Percentiles rank a stretch among this genome's conserved stretches.
Conservation (phyloP, 2,113 vertebrate species). For the Etheostoma cragini region DNA sequence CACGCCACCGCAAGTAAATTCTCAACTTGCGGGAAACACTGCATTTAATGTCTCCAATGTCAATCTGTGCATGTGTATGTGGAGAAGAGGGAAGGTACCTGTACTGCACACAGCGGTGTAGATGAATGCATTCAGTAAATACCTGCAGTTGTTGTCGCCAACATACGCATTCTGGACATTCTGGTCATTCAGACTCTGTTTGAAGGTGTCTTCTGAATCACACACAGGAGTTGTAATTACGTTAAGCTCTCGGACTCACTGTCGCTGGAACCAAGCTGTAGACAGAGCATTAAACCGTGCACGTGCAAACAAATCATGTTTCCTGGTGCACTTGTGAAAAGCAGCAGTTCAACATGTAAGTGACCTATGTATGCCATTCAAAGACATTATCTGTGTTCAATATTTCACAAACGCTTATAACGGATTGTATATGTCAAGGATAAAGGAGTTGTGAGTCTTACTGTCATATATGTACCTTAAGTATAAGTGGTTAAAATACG, state of each 20-base stretch:
- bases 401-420: constrained; percentile 5
- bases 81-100: neutral
- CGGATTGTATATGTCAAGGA: neutral
- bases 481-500: neutral
- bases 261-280: constrained; percentile 28
- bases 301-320: neutral
- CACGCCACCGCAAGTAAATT: no score
- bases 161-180: constrained; percentile 63
- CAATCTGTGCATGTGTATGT: constrained; percentile 21
- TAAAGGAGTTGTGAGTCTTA: neutral
- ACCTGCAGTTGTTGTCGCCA: constrained; percentile 29
- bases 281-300: constrained; percentile 9
- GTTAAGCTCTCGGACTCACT: neutral
- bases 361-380: neutral
- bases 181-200: constrained; percentile 41
- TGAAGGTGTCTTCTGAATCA: constrained; percentile 39
- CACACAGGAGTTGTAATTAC: constrained; percentile 51
- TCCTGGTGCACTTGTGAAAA: neutral
- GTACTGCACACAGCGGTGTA: constrained; percentile 10
- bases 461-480: neutral
- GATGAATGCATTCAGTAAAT: constrained; percentile 34
- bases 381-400: neutral
- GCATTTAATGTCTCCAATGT: constrained; percentile 27
- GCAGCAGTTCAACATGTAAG: neutral
- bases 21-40: no score